Base-by-base conservation (phyloP, 2,888 invertebrate species). In the Hypomecis atomaria region DNA sequence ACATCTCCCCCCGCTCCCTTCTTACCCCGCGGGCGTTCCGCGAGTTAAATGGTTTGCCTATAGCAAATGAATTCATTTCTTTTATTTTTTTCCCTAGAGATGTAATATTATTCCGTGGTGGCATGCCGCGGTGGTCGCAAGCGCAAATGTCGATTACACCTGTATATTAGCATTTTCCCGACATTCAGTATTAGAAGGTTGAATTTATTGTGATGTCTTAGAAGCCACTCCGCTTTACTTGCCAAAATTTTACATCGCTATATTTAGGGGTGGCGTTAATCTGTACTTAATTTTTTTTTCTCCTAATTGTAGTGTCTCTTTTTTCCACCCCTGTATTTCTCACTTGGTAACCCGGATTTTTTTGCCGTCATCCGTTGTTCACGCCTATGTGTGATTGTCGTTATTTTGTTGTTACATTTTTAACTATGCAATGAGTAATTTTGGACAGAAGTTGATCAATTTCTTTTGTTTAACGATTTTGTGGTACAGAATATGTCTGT, bases 151-250 rank as follows among this genome's bases (percentile, higher is more conserved):
- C 80, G 80, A 83, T 65, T 74, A 79, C 88, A 88, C 88, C 86
- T 90, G 90, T 91, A 90, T 81, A 90, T 88, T 91, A 89, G 87
- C 81, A 78, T 86, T 64, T 57, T 86, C 86, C 78, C 69, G 81
- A 85, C 80, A 84, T 82, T 86, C 90, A 91, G 90, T 90, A 92
- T 91, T 90, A 90, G 86, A 85, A 82, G 85, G 84, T 89, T 88
- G 86, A 87, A 81, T 79, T 83, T 77, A 84, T 83, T 87, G 88
- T 89, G 88, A 89, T 86, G 84, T 85, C 74, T 76, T 76, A 76
- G 80, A 79, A 78, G 48, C 82, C 80, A 80, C 78, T 79, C 86
- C 85, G 85, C 81, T 81, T 77, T 79, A 87, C 88, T 89, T 89
- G 90, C 89, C 89, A 89, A 87, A 86, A 80, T 81, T 81, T 73